These are phyloP conservation scores for Doryteuthis pealeii DNA, from an alignment of 1,140 invertebrate genomes.

Conservation along the genomic window DNA sequence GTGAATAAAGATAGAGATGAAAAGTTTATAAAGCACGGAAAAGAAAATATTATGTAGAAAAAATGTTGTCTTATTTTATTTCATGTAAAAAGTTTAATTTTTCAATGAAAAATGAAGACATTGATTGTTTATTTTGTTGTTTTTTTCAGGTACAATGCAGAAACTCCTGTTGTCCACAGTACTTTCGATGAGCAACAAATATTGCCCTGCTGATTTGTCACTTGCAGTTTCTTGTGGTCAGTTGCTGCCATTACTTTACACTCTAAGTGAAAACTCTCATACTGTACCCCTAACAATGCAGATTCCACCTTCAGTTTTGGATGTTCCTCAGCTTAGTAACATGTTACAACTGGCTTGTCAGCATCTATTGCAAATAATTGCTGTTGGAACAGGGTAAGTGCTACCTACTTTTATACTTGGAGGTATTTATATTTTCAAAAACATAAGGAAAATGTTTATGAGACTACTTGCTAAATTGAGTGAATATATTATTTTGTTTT, in stretches of 20 bases:
- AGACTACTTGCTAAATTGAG: too few species aligned
- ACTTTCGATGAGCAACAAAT: constrained; percentile 66
- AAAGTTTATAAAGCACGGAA: too few species aligned
- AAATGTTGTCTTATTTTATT: too few species aligned
- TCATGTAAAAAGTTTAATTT: too few species aligned
- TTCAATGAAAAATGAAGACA: background rate
- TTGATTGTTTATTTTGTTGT: constrained; percentile 9
- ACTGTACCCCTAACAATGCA: constrained; percentile 40
- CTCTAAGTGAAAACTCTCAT: constrained; percentile 48
- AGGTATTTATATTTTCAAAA: too few species aligned
- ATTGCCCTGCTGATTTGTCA: constrained; percentile 65
- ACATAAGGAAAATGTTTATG: too few species aligned
- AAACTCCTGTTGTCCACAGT: constrained; percentile 63
- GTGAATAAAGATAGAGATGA: too few species aligned
- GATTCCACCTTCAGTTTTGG: constrained; percentile 37
- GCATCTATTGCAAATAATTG: constrained; percentile 65
- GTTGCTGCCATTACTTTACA: constrained; percentile 62
- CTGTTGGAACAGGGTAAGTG: constrained; percentile 62
- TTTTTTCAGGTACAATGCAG: constrained; percentile 51
- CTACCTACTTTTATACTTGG: too few species aligned
- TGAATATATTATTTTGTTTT: too few species aligned
- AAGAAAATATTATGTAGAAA: too few species aligned
- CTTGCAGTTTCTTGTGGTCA: constrained; percentile 65
- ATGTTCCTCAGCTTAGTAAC: constrained; percentile 41
- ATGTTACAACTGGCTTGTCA: constrained; percentile 57